Evolutionary conservation across 2,888 invertebrate genomes (phyloP).

Genomic region (Caenorhabditis auriculariae): DNA sequence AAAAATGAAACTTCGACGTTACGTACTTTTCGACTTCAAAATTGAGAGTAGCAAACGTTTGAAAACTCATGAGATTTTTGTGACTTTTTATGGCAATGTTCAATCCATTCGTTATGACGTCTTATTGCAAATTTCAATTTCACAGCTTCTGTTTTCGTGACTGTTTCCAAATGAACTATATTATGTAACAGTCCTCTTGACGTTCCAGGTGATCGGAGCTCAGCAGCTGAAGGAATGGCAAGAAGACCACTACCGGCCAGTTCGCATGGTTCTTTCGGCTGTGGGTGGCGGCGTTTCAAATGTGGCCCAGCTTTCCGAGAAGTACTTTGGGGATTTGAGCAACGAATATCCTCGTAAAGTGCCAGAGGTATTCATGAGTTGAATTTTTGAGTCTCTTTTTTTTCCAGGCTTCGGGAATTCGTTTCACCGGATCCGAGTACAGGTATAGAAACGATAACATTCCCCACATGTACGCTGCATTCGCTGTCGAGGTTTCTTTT

Average conservation of each 20-base stretch:
- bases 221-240: constrained; percentile 84
- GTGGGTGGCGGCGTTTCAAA: constrained; percentile 81
- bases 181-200: too few relatives aligned
- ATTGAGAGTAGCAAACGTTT: too few relatives aligned
- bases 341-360: constrained; percentile 68
- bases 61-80: too few relatives aligned
- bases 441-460: constrained; percentile 68
- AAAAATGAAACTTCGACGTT: too few relatives aligned
- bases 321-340: constrained; percentile 72
- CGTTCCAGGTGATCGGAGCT: constrained; percentile 71
- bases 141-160: neutral
- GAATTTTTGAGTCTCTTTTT: neutral
- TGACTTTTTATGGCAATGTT: too few relatives aligned
- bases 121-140: too few relatives aligned
- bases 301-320: constrained; percentile 79
- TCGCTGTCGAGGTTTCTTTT: constrained; percentile 90
- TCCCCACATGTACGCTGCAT: constrained; percentile 89
- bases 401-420: constrained; percentile 72
- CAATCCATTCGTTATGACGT: too few relatives aligned
- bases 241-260: constrained; percentile 86
- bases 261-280: constrained; percentile 86
- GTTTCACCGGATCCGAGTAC: constrained; percentile 74
- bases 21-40: too few relatives aligned
- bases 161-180: neutral
- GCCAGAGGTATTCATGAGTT: constrained; percentile 69